phyloP scores from a whole-genome alignment of 2,888 invertebrate species.

The Tupiocoris notatus region DNA sequence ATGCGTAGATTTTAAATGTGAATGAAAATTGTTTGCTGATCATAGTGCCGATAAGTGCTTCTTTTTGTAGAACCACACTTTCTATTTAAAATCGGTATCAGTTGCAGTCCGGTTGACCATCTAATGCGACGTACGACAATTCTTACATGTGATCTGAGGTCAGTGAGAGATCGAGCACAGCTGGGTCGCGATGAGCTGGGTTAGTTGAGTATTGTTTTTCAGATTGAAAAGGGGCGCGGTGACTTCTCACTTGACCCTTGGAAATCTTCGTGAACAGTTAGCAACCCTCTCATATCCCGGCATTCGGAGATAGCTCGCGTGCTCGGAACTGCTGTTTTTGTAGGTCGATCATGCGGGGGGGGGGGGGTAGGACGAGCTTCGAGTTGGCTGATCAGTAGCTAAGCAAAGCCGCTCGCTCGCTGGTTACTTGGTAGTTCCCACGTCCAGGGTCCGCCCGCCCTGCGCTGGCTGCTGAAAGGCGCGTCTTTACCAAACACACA shows the following conservation, averaged over 20 bases:
- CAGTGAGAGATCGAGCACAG: no score
- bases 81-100: no score
- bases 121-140: no score
- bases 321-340: background rate
- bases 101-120: no score
- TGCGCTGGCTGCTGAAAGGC: background rate
- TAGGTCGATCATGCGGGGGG: background rate
- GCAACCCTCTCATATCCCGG: background rate
- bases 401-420: background rate
- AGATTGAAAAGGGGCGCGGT: constrained; percentile 17
- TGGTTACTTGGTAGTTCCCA: background rate
- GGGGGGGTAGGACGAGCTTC: background rate
- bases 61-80: no score
- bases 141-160: no score
- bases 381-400: background rate
- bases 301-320: background rate
- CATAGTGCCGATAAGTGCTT: no score
- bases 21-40: no score
- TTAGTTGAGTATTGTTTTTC: constrained; percentile 38
- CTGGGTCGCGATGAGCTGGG: no score
- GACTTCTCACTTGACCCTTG: constrained; percentile 16
- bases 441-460: background rate
- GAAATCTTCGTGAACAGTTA: background rate
- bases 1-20: no score
- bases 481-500: no score